Base-by-base conservation (phyloP, 2,888 invertebrate genomes). In the Ichneumoninae sp. region DNA sequence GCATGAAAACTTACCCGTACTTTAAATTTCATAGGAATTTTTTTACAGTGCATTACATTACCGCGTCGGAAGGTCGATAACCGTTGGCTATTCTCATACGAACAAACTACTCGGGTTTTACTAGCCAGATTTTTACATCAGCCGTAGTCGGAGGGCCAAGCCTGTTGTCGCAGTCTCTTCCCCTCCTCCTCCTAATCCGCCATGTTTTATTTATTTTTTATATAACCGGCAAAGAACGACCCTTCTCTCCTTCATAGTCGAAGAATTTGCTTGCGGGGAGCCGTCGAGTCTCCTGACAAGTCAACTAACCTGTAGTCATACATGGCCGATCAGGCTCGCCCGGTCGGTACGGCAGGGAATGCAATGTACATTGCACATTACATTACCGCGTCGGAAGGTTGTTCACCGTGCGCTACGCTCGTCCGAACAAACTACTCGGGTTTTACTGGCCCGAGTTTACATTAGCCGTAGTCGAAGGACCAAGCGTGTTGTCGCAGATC, bases 381-480 rank as follows among this genome's bases (percentile, higher is more conserved):
- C 52, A 76, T 76, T 82, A 82, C 69, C 54, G 70, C 52, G 65
- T 30, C 44, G 33, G 36, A 57, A 76, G 81, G 71, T 71, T 70
- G 70, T 81, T 65, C 52, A 71, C 62, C 72, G 75, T 30, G 60
- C 57, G 60, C 50, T 52, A 40, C 52, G 82, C 47, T 72, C 13
- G 52, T 65, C 70, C 33, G 77, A 78, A 82, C 77, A 79, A 79
- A 82, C 77, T 57, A 78, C 30, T 72, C 72, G 76, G 57, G 77
- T 76, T 71, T 76, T 76, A 66, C 71, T 33, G 62, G 69, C 78
- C 33, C 36, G 54, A 52, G 74, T 79, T 79, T 65, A 75, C 79
- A 75, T 83, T 62, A 74, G 52, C 52, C 69, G 74, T 60, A 16
- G 69, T 33, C 50, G 69, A 7, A 47, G 69, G 69, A 30, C 69